These are phyloP conservation scores for Gopherus evgoodei DNA, from an alignment of 2,113 vertebrate species.

Conservation along the genomic window DNA sequence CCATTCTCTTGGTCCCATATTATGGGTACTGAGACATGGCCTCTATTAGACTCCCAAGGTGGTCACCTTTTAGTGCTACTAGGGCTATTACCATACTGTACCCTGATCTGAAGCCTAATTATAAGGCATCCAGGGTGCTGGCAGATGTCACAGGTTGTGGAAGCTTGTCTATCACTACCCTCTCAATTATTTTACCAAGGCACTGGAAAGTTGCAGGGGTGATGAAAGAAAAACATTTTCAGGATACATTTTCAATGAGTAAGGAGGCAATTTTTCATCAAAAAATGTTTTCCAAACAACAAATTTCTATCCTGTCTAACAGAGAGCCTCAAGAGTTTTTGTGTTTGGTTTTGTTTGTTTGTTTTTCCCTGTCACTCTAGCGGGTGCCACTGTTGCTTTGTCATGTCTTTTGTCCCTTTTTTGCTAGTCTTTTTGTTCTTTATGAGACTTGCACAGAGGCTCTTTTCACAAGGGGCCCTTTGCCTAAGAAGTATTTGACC, in stretches of 20 bases:
- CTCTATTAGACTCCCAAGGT: neutral
- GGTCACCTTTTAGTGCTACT: conserved; percentile 13
- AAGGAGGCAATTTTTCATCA: neutral
- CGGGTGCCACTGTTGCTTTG: neutral
- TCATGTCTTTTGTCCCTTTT: neutral
- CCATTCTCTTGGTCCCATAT: neutral
- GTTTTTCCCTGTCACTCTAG: neutral
- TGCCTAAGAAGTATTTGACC: neutral
- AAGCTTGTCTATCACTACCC: neutral
- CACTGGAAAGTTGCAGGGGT: neutral
- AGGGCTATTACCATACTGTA: conserved; percentile 21
- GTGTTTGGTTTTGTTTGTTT: neutral
- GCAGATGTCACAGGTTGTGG: conserved; percentile 28
- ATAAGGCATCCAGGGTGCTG: conserved; percentile 12
- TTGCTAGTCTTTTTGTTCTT: neutral
- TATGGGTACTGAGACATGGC: neutral
- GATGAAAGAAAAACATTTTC: neutral
- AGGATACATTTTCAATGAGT: neutral
- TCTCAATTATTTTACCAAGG: conserved; percentile 23
- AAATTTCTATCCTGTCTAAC: neutral
- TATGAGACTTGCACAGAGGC: neutral
- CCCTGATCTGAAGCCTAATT: conserved; percentile 13
- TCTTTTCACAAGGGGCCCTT: neutral
- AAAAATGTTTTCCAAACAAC: neutral
- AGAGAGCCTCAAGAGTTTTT: neutral